A percentile compares a stretch with the other conserved stretches of the same genome.
Conservation (phyloP, 2,888 invertebrate genomes). For the Mactromeris polynyma region DNA sequence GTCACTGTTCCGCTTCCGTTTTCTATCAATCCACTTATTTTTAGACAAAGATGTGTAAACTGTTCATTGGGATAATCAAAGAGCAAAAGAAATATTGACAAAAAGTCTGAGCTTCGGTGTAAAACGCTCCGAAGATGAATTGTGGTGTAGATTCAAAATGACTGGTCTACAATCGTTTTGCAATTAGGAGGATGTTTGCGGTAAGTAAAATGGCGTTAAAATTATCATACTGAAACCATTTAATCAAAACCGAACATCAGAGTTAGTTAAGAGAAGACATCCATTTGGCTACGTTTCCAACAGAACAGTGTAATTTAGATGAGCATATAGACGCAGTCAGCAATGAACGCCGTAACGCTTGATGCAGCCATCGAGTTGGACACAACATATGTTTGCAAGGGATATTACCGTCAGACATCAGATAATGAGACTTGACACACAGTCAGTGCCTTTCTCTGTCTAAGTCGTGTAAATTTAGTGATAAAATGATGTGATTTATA, state of each 20-base stretch:
- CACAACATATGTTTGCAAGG: neutral
- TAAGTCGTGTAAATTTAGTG: slow-evolving; percentile 4
- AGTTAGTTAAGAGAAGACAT: neutral
- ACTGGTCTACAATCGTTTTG: neutral
- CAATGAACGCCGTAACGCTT: neutral
- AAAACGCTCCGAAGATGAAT: neutral
- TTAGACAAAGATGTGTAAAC: slow-evolving; percentile 38
- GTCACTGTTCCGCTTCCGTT: slow-evolving; percentile 43
- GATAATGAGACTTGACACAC: neutral
- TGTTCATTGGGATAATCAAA: slow-evolving; percentile 47
- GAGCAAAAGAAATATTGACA: slow-evolving; percentile 44
- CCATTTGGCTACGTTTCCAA: neutral
- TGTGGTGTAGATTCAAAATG: neutral
- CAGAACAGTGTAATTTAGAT: neutral
- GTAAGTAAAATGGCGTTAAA: slow-evolving; percentile 1
- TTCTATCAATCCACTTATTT: slow-evolving; percentile 45
- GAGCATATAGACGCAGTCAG: neutral
- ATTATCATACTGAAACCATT: neutral
- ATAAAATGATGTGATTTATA: neutral
- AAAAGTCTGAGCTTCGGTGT: slow-evolving; percentile 21
- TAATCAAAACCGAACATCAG: neutral
- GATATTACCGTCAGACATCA: neutral
- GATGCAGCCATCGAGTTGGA: neutral
- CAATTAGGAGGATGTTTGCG: neutral
- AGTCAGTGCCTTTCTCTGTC: neutral